phyloP scores from a whole-genome alignment of 2,797 vertebrate species.

The Sandelia bainsii region DNA sequence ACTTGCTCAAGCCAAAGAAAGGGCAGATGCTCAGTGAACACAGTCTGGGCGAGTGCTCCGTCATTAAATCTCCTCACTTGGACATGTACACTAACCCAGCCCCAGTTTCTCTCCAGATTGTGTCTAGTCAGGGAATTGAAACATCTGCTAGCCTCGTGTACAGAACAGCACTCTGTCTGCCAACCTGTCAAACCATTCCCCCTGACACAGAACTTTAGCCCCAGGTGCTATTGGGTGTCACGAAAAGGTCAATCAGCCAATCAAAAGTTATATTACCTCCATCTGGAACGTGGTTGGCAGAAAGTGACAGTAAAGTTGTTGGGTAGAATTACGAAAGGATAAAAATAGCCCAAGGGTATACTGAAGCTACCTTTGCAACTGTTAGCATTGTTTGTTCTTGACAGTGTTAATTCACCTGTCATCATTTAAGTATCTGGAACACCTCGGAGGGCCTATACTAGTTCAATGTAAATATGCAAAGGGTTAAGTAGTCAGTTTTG shows the following conservation, averaged over 20 bases:
- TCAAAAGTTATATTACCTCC: conserved; percentile 51
- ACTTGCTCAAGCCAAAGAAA: conserved; percentile 34
- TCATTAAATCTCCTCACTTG: conserved; percentile 70
- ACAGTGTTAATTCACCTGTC: conserved; percentile 23
- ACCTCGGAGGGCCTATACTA: neutral
- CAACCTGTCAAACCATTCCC: conserved; percentile 54
- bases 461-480: conserved; percentile 25
- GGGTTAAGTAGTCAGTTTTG: neutral
- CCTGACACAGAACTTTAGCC: conserved; percentile 40
- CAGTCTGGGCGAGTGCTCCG: conserved; percentile 35
- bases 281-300: conserved; percentile 53
- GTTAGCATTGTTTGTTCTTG: conserved; percentile 25
- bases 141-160: conserved; percentile 77
- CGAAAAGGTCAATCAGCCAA: conserved; percentile 69
- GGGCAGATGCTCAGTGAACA: conserved; percentile 44
- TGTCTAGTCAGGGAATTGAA: conserved; percentile 64
- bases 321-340: conserved; percentile 49
- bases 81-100: conserved; percentile 40
- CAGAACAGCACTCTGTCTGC: conserved; percentile 48
- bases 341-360: conserved; percentile 47
- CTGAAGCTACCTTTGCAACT: conserved; percentile 26
- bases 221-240: conserved; percentile 64
- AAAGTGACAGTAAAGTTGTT: conserved; percentile 57
- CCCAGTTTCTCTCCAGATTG: conserved; percentile 37
- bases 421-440: neutral